Percentiles rank a stretch among this genome's conserved stretches.
phyloP scores from a whole-genome alignment of 2,113 vertebrate genomes.

The Peromyscus californicus region DNA sequence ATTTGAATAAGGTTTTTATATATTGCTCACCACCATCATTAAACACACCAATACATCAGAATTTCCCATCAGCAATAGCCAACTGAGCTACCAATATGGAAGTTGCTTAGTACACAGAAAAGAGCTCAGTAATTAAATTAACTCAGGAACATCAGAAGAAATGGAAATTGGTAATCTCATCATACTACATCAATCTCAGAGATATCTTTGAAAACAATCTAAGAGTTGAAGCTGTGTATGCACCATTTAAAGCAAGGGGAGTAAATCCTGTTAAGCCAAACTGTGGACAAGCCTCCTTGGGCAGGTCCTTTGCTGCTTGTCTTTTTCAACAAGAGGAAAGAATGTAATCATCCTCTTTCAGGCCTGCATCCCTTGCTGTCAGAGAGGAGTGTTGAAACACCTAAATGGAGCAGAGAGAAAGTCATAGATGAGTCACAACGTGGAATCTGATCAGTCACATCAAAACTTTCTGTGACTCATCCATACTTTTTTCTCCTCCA shows the following conservation, averaged over 20 bases:
- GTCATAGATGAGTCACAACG: slow-evolving; percentile 80
- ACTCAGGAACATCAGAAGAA: not conserved
- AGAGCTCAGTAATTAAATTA: not conserved
- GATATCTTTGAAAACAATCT: not conserved
- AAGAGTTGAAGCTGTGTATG: slow-evolving; percentile 4
- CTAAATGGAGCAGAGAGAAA: slow-evolving; percentile 70
- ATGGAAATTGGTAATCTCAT: not conserved
- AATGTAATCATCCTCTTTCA: slow-evolving; percentile 47
- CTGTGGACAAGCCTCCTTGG: not conserved
- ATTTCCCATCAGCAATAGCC: not conserved
- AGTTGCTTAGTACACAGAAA: not conserved
- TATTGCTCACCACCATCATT: not conserved
- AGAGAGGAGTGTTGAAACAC: slow-evolving; percentile 62
- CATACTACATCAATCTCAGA: not conserved
- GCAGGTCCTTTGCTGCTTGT: not conserved
- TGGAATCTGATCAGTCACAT: slow-evolving; percentile 77
- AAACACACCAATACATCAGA: not conserved
- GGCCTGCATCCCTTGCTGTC: slow-evolving; percentile 11
- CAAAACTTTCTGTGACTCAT: slow-evolving; percentile 80
- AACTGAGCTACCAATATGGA: not conserved
- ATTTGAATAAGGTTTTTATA: slow-evolving; percentile 22
- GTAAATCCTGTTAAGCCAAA: not conserved
- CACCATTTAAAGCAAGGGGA: slow-evolving; percentile 27
- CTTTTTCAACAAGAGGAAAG: not conserved
- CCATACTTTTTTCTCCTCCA: slow-evolving; percentile 64